Percentiles rank a stretch among this genome's conserved stretches.
Conservation (phyloP, 2,888 invertebrate species). For the Euzophera pinguis region DNA sequence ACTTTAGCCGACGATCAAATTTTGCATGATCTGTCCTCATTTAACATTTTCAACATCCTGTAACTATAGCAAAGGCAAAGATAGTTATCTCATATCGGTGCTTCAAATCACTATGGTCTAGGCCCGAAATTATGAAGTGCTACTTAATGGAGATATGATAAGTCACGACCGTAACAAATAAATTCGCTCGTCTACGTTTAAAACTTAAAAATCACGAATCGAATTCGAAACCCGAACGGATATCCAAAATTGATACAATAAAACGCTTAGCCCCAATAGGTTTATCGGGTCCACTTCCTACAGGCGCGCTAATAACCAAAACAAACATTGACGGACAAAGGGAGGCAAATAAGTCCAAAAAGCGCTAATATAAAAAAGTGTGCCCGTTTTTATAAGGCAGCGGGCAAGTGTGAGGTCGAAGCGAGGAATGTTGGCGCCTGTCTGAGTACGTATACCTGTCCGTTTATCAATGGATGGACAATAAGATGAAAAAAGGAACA, state of each 20-base stretch:
- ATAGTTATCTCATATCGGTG: not conserved
- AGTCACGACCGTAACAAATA: constrained; percentile 37
- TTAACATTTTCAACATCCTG: too few species aligned
- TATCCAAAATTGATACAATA: constrained; percentile 74
- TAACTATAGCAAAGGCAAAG: too few species aligned
- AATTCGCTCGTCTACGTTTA: constrained; percentile 36
- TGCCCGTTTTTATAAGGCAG: constrained; percentile 73
- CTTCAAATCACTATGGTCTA: constrained; percentile 10
- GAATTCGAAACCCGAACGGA: constrained; percentile 57
- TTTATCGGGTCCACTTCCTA: constrained; percentile 77
- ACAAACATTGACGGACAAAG: constrained; percentile 75
- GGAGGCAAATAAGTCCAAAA: constrained; percentile 74
- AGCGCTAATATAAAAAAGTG: constrained; percentile 76
- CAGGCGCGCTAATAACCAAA: constrained; percentile 74
- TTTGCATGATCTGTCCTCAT: too few species aligned
- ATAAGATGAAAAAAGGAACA: constrained; percentile 63
- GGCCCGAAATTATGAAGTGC: constrained; percentile 35
- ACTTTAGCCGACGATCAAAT: too few species aligned
- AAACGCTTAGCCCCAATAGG: constrained; percentile 75
- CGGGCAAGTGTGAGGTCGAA: constrained; percentile 78
- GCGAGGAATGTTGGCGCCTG: constrained; percentile 79
- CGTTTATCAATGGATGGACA: constrained; percentile 78
- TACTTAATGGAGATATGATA: constrained; percentile 48
- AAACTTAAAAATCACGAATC: constrained; percentile 36
- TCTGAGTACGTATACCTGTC: constrained; percentile 80